Evolutionary conservation across 1,140 invertebrate genomes (phyloP).

Genomic region (Drosophila pachea): DNA sequence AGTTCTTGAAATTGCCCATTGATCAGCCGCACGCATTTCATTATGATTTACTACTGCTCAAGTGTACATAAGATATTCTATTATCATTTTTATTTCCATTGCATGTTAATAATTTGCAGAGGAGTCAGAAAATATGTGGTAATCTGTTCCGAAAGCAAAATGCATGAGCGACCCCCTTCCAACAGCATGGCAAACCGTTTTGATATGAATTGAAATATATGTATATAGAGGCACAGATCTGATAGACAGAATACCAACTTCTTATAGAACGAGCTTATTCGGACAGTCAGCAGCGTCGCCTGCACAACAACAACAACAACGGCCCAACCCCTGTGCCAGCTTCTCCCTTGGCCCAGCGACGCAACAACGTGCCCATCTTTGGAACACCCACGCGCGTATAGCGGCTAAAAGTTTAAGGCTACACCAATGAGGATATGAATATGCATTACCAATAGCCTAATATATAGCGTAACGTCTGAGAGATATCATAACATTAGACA

Average conservation of each 20-base stretch:
- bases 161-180: slow-evolving; percentile 48
- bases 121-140: slow-evolving; percentile 72
- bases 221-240: slow-evolving; percentile 28
- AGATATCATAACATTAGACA: slow-evolving; percentile 36
- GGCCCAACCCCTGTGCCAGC: slow-evolving; percentile 58
- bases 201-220: slow-evolving; percentile 22
- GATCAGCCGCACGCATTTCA: slow-evolving; percentile 6
- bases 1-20: neutral
- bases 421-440: slow-evolving; percentile 20
- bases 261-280: slow-evolving; percentile 74
- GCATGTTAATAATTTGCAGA: slow-evolving; percentile 67
- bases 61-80: slow-evolving; percentile 17
- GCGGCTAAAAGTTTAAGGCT: slow-evolving; percentile 67
- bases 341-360: slow-evolving; percentile 63
- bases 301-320: slow-evolving; percentile 67
- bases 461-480: slow-evolving; percentile 54
- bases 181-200: slow-evolving; percentile 56
- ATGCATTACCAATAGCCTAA: slow-evolving; percentile 51
- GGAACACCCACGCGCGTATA: slow-evolving; percentile 75
- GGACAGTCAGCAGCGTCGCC: slow-evolving; percentile 72
- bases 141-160: slow-evolving; percentile 37
- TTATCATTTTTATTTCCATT: slow-evolving; percentile 41
- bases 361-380: slow-evolving; percentile 59
- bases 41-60: slow-evolving; percentile 14
- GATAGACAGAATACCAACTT: slow-evolving; percentile 25